Conservation (phyloP, 2,797 vertebrate genomes). For the Sebastiscus albofasciatus region DNA sequence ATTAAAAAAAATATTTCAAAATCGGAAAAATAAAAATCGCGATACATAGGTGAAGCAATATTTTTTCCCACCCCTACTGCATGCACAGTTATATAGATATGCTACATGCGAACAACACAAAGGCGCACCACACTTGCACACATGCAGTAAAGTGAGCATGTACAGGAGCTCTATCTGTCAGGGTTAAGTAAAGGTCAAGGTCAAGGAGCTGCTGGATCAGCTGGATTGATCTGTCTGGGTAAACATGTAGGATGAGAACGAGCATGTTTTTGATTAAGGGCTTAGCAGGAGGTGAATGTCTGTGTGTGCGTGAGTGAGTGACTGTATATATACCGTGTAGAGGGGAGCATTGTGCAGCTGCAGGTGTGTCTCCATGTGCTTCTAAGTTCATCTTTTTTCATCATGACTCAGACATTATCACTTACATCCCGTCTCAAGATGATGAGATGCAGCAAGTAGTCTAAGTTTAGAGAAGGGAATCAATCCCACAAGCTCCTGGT, state of each 20-base stretch:
- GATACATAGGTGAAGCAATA: accelerated
- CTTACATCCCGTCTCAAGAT: neutral
- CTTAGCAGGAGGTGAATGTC: conserved; percentile 18
- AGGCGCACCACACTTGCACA: neutral
- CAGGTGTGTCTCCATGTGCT: neutral
- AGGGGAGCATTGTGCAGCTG: neutral
- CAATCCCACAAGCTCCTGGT: neutral
- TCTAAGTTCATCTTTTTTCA: neutral
- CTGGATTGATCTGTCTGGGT: conserved; percentile 59
- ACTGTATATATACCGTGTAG: neutral
- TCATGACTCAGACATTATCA: neutral
- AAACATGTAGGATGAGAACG: conserved; percentile 46
- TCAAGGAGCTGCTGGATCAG: conserved; percentile 46
- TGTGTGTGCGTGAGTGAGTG: neutral
- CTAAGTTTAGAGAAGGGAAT: neutral
- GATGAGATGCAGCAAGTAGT: neutral
- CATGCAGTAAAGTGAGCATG: conserved; percentile 6
- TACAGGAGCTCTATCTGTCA: conserved; percentile 5
- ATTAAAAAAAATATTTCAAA: too few relatives aligned
- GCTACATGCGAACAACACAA: conserved; percentile 1
- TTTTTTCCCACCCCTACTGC: neutral
- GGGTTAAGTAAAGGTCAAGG: conserved; percentile 49
- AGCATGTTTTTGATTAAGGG: conserved; percentile 38
- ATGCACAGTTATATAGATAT: neutral
- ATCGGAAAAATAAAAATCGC: too few relatives aligned